A percentile compares a stretch with the other conserved stretches of the same genome.
Conservation (phyloP, 2,888 invertebrate genomes). For the Harpalus rufipes region DNA sequence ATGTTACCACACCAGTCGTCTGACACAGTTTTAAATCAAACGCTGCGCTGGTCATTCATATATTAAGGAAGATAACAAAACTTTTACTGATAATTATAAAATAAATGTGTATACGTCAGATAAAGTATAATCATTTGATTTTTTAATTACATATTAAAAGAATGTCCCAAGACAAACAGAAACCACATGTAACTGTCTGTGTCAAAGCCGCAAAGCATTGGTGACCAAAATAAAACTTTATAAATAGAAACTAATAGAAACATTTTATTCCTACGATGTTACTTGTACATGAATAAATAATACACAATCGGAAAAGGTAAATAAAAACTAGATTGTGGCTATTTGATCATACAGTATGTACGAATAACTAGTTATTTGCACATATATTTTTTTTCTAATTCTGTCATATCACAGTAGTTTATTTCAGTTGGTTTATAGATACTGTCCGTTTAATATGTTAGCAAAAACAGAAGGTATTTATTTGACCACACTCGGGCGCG, state of each 20-base stretch:
- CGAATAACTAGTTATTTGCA: no score
- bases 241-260: conserved; percentile 43
- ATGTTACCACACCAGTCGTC: conserved; percentile 12
- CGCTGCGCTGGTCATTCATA: not conserved
- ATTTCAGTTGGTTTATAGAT: no score
- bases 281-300: conserved; percentile 25
- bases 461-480: no score
- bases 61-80: conserved; percentile 13
- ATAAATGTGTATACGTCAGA: not conserved
- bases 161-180: not conserved
- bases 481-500: no score
- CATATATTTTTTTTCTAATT: no score
- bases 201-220: not conserved
- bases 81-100: conserved; percentile 18
- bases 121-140: conserved; percentile 16
- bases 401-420: no score
- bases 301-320: not conserved
- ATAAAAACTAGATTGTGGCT: not conserved
- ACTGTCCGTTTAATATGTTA: no score
- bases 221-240: conserved; percentile 41
- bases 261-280: conserved; percentile 13
- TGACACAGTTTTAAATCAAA: conserved; percentile 2
- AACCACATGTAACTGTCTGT: not conserved
- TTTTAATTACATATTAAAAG: conserved; percentile 3
- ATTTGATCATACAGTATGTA: not conserved